Base-by-base conservation (phyloP, 30 jellyfish, hydroid and myxozoan genomes). In the Aurelia sp. region DNA sequence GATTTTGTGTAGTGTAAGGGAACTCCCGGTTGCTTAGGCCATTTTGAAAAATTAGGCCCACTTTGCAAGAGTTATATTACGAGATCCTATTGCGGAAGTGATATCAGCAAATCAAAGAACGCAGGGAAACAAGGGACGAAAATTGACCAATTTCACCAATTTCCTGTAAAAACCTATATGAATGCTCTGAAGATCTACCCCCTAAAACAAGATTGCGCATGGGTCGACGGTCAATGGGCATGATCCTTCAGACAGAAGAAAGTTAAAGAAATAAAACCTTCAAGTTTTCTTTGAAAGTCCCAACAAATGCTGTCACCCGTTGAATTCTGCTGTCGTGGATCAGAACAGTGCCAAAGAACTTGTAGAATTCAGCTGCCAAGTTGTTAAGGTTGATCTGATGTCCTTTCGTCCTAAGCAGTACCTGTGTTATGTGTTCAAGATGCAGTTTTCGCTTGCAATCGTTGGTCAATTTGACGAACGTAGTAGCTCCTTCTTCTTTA, bases 311-410 rank as follows among this genome's bases (percentile, higher is more conserved):
- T 17, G 31, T 31, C 48, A 66, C 10, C 15, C 31, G 48, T 7
- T 15, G 10, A 21, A 21, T 27, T 66, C 31, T 66, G 5, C 50
- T 5, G 24, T 73, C 51, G 18, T 4, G 22, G 6, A n/a, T 33
- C 31, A 73, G 20, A 12, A 8, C 60, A 50, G 53, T 35, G 70
- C 84, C 84, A 20, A 41, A 73, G 52, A 73, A 73, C 51, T 73
- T 73, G 84, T 44, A 73, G 31, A 35, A 73, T 16, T 73, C 84
- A 40, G 15, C 71, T 15, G 84, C 62, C 57, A 73, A 62, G 10
- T n/a, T 13, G 16, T 4, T 5, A 6, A 73, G 13, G 19, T 19
- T 18, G 60, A 73, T 5, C 51, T n/a, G 70, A 13, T 47, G 48
- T 16, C 38, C 57, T 47, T 50, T 50, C 70, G 40, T 44, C 53